A percentile compares a stretch with the other conserved stretches of the same genome.
Evolutionary conservation across 2,888 invertebrate genomes (phyloP).

Genomic region (Epinotia nisella): DNA sequence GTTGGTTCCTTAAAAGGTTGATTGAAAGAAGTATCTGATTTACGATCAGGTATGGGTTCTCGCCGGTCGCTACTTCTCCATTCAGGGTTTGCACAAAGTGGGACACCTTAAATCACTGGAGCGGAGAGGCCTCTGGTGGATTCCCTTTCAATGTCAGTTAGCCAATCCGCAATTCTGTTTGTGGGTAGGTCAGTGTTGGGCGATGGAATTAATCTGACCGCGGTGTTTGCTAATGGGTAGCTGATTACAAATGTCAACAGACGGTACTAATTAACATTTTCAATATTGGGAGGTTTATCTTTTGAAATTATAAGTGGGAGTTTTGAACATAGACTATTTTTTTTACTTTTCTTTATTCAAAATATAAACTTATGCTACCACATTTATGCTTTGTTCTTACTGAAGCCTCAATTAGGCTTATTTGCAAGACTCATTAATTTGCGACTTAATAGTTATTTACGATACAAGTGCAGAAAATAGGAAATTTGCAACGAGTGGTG

Average conservation of each 20-base stretch:
- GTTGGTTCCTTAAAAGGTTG: slow-evolving; percentile 57
- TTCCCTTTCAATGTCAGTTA: slow-evolving; percentile 59
- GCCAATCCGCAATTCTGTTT: slow-evolving; percentile 49
- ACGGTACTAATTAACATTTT: background rate
- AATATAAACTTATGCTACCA: too few species aligned
- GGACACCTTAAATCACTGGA: slow-evolving; percentile 62
- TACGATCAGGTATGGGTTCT: slow-evolving; percentile 72
- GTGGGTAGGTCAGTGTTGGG: slow-evolving; percentile 34
- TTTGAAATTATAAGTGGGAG: background rate
- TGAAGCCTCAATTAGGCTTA: too few species aligned
- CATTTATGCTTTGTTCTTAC: too few species aligned
- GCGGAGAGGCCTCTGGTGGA: slow-evolving; percentile 57
- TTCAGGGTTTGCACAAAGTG: slow-evolving; percentile 75
- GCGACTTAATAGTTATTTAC: too few species aligned
- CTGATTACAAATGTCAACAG: slow-evolving; percentile 15
- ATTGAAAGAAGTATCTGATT: slow-evolving; percentile 65
- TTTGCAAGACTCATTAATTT: too few species aligned
- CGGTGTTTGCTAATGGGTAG: background rate
- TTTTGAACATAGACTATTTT: too few species aligned
- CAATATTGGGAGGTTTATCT: background rate
- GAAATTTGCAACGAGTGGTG: too few species aligned
- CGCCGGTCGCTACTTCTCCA: slow-evolving; percentile 64
- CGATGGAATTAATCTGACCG: slow-evolving; percentile 6
- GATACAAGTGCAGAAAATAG: too few species aligned
- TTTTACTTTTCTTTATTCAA: too few species aligned